phyloP scores from a whole-genome alignment of 2,888 invertebrate genomes.

The Athalia circularis region DNA sequence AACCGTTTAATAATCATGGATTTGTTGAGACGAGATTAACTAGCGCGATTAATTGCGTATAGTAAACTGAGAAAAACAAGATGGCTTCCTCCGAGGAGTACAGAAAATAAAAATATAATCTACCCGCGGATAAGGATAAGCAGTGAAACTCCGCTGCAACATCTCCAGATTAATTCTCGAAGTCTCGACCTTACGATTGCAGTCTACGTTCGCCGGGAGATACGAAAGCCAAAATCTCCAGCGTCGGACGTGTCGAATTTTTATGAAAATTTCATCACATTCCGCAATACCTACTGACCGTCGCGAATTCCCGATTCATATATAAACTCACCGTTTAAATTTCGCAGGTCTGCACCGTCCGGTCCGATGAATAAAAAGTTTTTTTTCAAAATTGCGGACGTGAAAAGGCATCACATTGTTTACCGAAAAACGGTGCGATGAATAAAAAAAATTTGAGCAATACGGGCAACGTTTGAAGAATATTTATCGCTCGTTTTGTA shows the following conservation, averaged over 20 bases:
- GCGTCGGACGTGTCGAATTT: too few relatives aligned
- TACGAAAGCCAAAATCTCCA: too few relatives aligned
- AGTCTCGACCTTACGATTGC: neutral
- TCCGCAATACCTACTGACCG: too few relatives aligned
- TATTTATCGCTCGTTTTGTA: constrained; percentile 1
- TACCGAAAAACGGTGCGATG: too few relatives aligned
- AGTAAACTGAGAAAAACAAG: constrained; percentile 27
- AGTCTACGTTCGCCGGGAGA: too few relatives aligned
- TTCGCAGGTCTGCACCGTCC: too few relatives aligned
- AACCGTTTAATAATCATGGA: neutral
- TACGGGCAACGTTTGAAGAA: neutral
- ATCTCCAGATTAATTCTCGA: neutral
- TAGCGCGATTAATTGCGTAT: constrained; percentile 18
- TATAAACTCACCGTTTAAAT: too few relatives aligned
- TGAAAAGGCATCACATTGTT: too few relatives aligned
- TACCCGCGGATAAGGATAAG: constrained; percentile 34
- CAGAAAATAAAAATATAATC: neutral
- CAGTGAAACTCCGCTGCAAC: neutral
- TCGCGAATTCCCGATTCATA: too few relatives aligned
- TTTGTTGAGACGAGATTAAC: constrained; percentile 23
- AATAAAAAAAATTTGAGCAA: neutral
- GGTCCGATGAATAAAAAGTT: too few relatives aligned
- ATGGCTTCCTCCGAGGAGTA: constrained; percentile 19
- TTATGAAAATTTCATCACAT: too few relatives aligned
- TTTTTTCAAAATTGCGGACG: too few relatives aligned